These are phyloP conservation scores for Chaetorhynchus papuensis DNA, from an alignment of 2,113 vertebrate species.

Conservation along the genomic window DNA sequence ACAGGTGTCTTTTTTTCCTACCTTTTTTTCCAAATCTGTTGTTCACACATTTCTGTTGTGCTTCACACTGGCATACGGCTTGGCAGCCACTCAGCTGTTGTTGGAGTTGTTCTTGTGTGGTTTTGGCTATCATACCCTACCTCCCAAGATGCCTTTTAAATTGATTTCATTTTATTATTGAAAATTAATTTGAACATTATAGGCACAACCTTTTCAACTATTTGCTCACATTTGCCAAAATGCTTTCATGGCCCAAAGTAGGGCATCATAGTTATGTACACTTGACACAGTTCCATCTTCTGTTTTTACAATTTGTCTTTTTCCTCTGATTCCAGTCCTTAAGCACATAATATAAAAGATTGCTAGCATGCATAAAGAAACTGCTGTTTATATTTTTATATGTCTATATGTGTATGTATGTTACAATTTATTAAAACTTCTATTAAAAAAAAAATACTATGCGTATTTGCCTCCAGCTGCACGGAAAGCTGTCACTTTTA, in stretches of 20 bases:
- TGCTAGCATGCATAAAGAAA: neutral
- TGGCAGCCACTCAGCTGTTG: conserved; percentile 13
- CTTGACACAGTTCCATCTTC: neutral
- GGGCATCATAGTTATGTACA: neutral
- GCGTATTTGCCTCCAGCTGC: neutral
- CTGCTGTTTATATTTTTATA: neutral
- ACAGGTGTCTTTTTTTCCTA: neutral
- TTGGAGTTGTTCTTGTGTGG: neutral
- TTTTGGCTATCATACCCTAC: neutral
- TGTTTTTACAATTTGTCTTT: neutral
- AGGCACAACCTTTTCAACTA: neutral
- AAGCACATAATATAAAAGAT: neutral
- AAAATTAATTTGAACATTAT: conserved; percentile 2
- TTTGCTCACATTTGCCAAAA: neutral
- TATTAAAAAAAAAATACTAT: neutral
- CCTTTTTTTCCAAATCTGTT: neutral
- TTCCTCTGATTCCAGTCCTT: neutral
- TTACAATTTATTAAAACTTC: neutral
- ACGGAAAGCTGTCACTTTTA: neutral
- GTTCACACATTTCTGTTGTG: conserved; percentile 26
- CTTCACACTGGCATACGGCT: neutral
- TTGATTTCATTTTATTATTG: neutral
- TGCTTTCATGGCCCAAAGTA: neutral
- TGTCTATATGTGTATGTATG: neutral
- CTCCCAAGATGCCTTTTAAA: conserved; percentile 4